Base-by-base conservation (phyloP, 2,797 vertebrate species). In the Mormyrops boulengeri region DNA sequence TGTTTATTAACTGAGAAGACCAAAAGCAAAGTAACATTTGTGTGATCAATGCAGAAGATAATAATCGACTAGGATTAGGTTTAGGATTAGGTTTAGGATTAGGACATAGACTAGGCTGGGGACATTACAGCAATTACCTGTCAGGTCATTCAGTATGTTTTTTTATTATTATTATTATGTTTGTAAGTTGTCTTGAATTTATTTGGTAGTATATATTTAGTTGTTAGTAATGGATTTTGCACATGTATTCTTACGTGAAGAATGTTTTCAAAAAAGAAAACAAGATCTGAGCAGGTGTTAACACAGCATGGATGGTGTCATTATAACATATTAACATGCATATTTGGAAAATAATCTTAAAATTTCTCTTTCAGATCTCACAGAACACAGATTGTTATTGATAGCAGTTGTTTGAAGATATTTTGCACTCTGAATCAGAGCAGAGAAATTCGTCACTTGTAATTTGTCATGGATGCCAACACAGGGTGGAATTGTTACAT, bases 401-500 rank as follows among this genome's bases (percentile, higher is more conserved):
- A 82, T 38, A 87, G 73, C 30, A 34, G 62, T 88, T 50, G 52
- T 85, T 47, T 26, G 62, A 49, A 91, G 50, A 53, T 41, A 34
- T 91, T 82, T 91, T 49, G 12, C 12, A 73, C 86, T 52, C 55
- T 82, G 82, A 49, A 62, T 85, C 89, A 66, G 49, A 4, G 38
- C 19, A 22, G 62, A 92, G 91, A 91, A 90, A 86, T 88, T 91
- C 2, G 88, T 91, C 91, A 88, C 90, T 87, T 4, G 47, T 55
- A 88, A 92, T 93, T 91, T 92, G 91, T 90, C 88, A 91, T 52
- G 87, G 88, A 89, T 88, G 77, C 89, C 82, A 85, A 92, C 89
- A 91, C 92, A 90, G 90, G 88, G 91, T 91, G 88, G 84, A 88
- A 93, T 92, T 92, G 90, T 91, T 93, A 91, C 62, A 85, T 49